Percentiles rank a stretch among this genome's conserved stretches.
Evolutionary conservation across 2,888 invertebrate species (phyloP).

Genomic region (Digitonthophagus gazella): DNA sequence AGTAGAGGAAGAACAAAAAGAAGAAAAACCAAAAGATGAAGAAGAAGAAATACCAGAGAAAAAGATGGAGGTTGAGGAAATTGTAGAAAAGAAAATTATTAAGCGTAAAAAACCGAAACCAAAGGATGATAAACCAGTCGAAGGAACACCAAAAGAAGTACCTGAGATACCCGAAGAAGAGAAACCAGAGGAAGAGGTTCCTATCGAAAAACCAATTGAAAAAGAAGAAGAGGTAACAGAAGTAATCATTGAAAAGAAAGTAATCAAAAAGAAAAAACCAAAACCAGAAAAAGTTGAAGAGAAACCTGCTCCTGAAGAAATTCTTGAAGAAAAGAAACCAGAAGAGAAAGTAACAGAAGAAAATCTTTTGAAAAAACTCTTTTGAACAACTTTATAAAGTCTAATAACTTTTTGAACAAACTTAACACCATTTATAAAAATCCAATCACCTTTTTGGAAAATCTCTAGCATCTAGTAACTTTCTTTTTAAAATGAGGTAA

Average conservation of each 20-base stretch:
- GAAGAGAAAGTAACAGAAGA: conserved; percentile 25
- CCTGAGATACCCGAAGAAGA: conserved; percentile 24
- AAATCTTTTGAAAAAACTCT: no score
- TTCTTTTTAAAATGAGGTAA: no score
- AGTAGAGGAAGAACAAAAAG: conserved; percentile 29
- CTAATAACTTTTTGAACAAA: no score
- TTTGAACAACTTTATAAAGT: no score
- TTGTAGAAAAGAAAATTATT: conserved; percentile 23
- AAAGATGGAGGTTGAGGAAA: conserved; percentile 30
- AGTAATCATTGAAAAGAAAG: conserved; percentile 32
- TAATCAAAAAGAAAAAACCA: conserved; percentile 33
- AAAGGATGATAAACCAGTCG: conserved; percentile 41
- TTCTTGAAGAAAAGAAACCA: conserved; percentile 17
- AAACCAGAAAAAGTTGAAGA: conserved; percentile 18
- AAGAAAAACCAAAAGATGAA: conserved; percentile 19
- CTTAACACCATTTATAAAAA: no score
- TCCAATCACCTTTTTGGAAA: no score
- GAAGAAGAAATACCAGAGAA: conserved; percentile 34
- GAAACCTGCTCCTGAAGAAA: conserved; percentile 16
- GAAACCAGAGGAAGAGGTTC: conserved; percentile 27
- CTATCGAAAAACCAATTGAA: conserved; percentile 33
- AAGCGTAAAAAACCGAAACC: conserved; percentile 35
- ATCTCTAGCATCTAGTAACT: no score
- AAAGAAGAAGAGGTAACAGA: conserved; percentile 35
- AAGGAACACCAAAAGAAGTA: conserved; percentile 49